A percentile compares a stretch with the other conserved stretches of the same genome.
These are phyloP conservation scores for Saiga tatarica DNA, from an alignment of 2,113 vertebrate genomes.

Conservation along the genomic window DNA sequence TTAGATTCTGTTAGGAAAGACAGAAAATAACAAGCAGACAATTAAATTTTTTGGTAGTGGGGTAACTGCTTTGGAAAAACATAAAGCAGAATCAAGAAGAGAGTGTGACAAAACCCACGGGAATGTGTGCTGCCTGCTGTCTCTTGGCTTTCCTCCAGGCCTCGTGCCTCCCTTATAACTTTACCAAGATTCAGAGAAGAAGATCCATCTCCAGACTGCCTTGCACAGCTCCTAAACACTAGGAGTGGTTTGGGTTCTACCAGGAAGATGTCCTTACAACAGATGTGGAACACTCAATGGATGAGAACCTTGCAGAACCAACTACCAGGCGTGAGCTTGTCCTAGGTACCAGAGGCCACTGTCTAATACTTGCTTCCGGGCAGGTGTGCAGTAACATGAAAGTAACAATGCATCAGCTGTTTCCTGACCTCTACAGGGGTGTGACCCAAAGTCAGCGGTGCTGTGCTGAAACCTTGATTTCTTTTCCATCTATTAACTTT, in stretches of 20 bases:
- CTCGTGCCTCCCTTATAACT: not conserved
- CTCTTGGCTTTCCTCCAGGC: no score
- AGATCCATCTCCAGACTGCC: not conserved
- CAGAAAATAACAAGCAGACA: not conserved
- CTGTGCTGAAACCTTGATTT: not conserved
- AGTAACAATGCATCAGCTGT: not conserved
- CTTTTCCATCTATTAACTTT: not conserved
- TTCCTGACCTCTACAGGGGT: not conserved
- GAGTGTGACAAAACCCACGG: not conserved
- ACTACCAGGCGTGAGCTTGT: not conserved
- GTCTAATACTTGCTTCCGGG: not conserved
- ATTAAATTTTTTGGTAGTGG: not conserved
- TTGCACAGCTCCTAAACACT: not conserved
- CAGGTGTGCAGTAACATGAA: not conserved
- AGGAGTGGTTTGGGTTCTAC: not conserved
- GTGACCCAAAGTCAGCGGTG: not conserved
- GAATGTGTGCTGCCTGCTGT: not conserved
- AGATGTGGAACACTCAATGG: not conserved
- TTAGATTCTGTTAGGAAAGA: constrained; percentile 9
- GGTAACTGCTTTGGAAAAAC: not conserved
- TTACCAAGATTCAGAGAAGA: not conserved
- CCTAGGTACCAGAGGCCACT: not conserved
- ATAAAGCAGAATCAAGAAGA: not conserved
- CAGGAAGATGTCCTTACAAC: not conserved
- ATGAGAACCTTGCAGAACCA: not conserved